Conservation (phyloP, 2,797 vertebrate species). For the Tapirus indicus region DNA sequence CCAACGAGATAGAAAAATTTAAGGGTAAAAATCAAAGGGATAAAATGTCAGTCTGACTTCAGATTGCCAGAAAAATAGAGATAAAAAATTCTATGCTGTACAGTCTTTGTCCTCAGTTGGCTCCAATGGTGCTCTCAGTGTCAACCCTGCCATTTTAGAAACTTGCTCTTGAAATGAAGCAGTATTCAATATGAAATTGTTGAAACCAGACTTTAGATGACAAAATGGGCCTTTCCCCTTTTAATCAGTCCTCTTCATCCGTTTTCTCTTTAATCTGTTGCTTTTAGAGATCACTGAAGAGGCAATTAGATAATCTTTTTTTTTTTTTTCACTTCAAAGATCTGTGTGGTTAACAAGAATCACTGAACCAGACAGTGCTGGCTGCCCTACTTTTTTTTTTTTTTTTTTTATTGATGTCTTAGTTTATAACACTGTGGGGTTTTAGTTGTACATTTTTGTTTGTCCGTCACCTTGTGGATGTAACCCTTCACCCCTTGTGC, state of each 20-base stretch:
- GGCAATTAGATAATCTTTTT: neutral
- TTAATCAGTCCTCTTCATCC: neutral
- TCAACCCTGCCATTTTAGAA: neutral
- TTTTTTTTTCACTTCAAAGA: too few relatives aligned
- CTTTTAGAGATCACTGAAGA: neutral
- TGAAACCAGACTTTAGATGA: neutral
- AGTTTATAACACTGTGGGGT: too few relatives aligned
- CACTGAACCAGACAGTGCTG: too few relatives aligned
- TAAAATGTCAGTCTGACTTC: neutral
- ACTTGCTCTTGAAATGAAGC: constrained; percentile 38
- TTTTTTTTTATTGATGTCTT: too few relatives aligned
- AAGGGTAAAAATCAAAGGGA: neutral
- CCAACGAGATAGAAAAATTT: neutral
- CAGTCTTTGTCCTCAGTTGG: neutral
- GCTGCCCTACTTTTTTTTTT: too few relatives aligned
- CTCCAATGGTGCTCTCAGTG: neutral
- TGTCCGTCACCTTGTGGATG: too few relatives aligned
- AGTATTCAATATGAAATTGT: neutral
- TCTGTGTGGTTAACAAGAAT: too few relatives aligned
- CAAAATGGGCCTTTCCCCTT: neutral
- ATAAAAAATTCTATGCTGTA: neutral
- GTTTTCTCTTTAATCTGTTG: neutral
- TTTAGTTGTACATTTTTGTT: too few relatives aligned
- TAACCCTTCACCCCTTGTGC: too few relatives aligned
- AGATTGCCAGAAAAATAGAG: neutral